A percentile compares a stretch with the other conserved stretches of the same genome.
These are phyloP conservation scores for Uloborus plumipes DNA, from an alignment of 2,888 invertebrate species.

Conservation along the genomic window DNA sequence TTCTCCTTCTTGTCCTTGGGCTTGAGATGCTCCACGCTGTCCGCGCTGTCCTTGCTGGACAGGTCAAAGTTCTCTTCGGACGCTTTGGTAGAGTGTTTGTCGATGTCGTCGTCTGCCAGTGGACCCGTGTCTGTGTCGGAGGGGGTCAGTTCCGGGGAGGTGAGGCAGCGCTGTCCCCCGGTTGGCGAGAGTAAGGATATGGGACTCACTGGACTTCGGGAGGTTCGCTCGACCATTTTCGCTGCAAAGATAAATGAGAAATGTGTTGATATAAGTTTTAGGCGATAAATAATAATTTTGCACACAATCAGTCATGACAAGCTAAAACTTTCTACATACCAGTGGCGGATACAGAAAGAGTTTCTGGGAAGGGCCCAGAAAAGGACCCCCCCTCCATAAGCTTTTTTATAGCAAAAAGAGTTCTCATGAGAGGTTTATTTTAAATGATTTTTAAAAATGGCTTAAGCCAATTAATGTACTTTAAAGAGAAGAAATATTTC, in stretches of 20 bases:
- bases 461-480: no score
- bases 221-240: conserved; percentile 43
- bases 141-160: conserved; percentile 41
- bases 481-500: no score
- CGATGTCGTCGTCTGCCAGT: conserved; percentile 38
- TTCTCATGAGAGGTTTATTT: no score
- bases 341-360: no score
- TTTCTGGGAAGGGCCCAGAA: no score
- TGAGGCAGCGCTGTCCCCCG: conserved; percentile 27
- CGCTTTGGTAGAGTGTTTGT: conserved; percentile 20
- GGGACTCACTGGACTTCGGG: conserved; percentile 43
- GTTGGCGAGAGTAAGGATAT: conserved; percentile 33
- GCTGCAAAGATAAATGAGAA: conserved; percentile 3
- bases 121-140: conserved; percentile 49
- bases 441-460: no score
- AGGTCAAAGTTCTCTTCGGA: conserved; percentile 49
- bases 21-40: conserved; percentile 33
- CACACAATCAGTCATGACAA: no score
- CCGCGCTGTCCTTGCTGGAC: conserved; percentile 54
- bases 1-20: conserved; percentile 27
- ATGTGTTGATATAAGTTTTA: no score
- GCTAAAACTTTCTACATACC: no score
- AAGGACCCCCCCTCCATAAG: no score
- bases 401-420: no score
- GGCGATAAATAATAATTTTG: no score